phyloP scores from a whole-genome alignment of 1,140 invertebrate genomes.

The Trypoxylus dichotomus region DNA sequence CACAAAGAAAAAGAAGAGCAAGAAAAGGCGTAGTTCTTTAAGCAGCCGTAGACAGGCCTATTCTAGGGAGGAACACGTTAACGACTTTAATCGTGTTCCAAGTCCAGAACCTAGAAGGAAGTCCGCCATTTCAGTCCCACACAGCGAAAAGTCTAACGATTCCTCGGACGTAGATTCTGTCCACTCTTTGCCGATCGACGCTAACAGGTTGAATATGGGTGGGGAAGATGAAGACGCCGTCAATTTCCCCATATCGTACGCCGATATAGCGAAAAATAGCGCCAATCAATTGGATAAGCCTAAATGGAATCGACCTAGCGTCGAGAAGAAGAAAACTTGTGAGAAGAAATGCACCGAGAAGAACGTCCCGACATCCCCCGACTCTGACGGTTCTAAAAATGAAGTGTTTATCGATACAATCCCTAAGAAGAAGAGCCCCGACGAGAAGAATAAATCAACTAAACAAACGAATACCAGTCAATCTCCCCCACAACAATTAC shows the following conservation, averaged over 20 bases:
- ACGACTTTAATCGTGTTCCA: constrained; percentile 35
- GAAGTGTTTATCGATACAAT: constrained; percentile 8
- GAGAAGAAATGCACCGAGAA: constrained; percentile 30
- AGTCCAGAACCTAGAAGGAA: constrained; percentile 52
- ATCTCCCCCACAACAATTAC: constrained; percentile 11
- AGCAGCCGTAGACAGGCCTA: constrained; percentile 42
- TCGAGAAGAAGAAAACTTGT: constrained; percentile 13
- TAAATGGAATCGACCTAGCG: constrained; percentile 46
- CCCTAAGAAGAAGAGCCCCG: constrained; percentile 28
- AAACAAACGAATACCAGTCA: background rate
- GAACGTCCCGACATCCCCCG: background rate
- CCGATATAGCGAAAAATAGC: constrained; percentile 69
- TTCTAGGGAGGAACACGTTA: constrained; percentile 31
- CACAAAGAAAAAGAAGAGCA: constrained; percentile 71
- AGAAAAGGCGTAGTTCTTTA: constrained; percentile 61
- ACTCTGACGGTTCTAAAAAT: background rate
- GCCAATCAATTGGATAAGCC: constrained; percentile 7
- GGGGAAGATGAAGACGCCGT: constrained; percentile 45
- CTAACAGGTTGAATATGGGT: constrained; percentile 52
- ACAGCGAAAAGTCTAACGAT: constrained; percentile 73
- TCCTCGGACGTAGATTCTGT: constrained; percentile 73
- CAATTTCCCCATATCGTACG: constrained; percentile 67
- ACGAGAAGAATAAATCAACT: constrained; percentile 13
- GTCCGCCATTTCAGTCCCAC: constrained; percentile 64
- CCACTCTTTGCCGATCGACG: constrained; percentile 69